Evolutionary conservation across 2,797 vertebrate genomes (phyloP), one percentile per base, ranked within the genome.

Genomic region (Cirrhinus mrigala): DNA sequence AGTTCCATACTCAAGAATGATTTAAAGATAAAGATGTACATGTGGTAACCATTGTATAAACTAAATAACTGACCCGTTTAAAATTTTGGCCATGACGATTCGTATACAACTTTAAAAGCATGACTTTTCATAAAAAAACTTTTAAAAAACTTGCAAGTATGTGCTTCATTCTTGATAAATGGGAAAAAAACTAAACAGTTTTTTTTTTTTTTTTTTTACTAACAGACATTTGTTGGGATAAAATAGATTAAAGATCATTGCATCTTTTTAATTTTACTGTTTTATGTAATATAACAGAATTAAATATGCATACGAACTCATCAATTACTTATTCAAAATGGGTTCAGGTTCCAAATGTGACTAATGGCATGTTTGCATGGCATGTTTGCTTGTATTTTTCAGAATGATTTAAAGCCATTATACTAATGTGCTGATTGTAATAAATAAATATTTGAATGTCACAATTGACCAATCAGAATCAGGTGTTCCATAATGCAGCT

Each of bases 381-480:
- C 44, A 46, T 71, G 4, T 27, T 27, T 73, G 27, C 14, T 18
- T 48, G 6, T 16, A 27, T 74, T 50, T 33, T 75, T 75, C 27
- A 29, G 11, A 24, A 50, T 74, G 16, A 74, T 20, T 74, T 29
- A 52, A 22, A 22, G 50, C 37, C 54, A 9, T 58, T 77, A 44
- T 77, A 58, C 75, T 77, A 64, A 64, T 64, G 11, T 77, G 40
- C 74, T 77, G 16, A 66, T 66, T 10, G 9, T 46, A n/a, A 54
- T 54, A 74, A 22, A 6, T 79, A 79, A 33, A 66, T 66, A 79
- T 79, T 79, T 66, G 78, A 62, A 18, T 29, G 7, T 15, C 22
- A 46, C 77, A 22, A 33, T 29, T 64, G 58, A 20, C 4, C 2
- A 48, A 48, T 48, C 1, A 29, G 18, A 29, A 9, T 79, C 10